Percentiles rank a stretch among this genome's conserved stretches.
These are phyloP conservation scores for Amphipoea lucens DNA, from an alignment of 2,888 invertebrate species.

Conservation along the genomic window DNA sequence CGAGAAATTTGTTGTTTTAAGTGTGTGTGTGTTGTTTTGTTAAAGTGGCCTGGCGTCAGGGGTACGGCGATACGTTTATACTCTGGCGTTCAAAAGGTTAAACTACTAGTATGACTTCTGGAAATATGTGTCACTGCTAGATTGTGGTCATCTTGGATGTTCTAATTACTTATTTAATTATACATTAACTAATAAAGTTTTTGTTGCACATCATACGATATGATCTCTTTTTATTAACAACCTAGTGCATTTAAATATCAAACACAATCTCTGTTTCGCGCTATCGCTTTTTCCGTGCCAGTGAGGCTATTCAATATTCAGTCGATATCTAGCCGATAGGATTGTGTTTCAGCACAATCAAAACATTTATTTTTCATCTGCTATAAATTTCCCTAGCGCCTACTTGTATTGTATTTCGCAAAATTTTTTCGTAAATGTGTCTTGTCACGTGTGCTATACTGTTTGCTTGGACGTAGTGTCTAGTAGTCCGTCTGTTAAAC, in stretches of 20 bases:
- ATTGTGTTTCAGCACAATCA: constrained; percentile 48
- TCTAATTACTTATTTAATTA: neutral
- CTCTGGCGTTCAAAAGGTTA: no score
- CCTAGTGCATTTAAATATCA: constrained; percentile 22
- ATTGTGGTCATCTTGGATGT: neutral
- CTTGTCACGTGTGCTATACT: constrained; percentile 16
- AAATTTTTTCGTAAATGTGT: constrained; percentile 7
- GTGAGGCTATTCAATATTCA: constrained; percentile 50
- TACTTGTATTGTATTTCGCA: constrained; percentile 18
- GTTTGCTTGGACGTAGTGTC: constrained; percentile 23
- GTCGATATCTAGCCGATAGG: constrained; percentile 51
- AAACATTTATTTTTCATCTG: constrained; percentile 54
- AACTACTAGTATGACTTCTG: neutral
- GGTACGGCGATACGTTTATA: no score
- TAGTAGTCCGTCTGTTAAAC: constrained; percentile 26
- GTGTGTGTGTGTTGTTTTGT: no score
- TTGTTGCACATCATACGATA: neutral
- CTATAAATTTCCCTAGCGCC: constrained; percentile 44
- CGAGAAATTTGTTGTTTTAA: no score
- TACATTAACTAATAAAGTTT: neutral
- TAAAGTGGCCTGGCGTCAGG: no score
- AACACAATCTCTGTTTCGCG: constrained; percentile 37
- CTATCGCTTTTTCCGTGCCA: constrained; percentile 49
- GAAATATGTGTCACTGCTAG: neutral
- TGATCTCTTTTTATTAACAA: constrained; percentile 7